These are phyloP conservation scores for Masticophis lateralis DNA, from an alignment of 2,797 vertebrate species.

Conservation along the genomic window DNA sequence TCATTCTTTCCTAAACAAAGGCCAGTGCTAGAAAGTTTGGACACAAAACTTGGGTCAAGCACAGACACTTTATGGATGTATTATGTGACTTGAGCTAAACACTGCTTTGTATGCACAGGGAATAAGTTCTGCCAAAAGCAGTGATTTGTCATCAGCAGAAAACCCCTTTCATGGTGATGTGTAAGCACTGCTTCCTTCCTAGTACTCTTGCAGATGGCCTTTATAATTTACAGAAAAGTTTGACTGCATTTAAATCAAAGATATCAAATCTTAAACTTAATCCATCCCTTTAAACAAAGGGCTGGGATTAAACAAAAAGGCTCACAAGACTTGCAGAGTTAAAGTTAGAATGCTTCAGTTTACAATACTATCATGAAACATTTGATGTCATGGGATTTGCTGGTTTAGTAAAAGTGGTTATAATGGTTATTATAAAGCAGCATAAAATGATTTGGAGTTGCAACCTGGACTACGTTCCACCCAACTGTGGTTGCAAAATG, in stretches of 20 bases:
- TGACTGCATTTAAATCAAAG: neutral
- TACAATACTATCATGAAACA: neutral
- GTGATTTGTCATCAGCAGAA: neutral
- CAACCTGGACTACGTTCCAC: neutral
- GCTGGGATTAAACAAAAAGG: neutral
- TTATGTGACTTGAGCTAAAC: neutral
- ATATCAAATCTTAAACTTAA: neutral
- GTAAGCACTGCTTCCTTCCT: neutral
- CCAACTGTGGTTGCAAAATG: neutral
- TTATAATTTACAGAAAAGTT: neutral
- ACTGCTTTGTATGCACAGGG: neutral
- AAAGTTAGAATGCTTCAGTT: neutral
- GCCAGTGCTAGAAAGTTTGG: constrained; percentile 24
- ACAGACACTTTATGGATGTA: neutral
- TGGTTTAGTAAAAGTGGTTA: neutral
- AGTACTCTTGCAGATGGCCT: neutral
- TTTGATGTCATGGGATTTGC: neutral
- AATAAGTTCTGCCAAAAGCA: neutral
- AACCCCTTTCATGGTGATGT: constrained; percentile 6
- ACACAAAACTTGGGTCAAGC: neutral
- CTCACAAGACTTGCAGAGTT: neutral
- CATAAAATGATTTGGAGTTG: neutral
- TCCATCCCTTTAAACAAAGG: neutral
- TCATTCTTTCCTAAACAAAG: constrained; percentile 51
- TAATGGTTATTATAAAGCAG: neutral